A percentile compares a stretch with the other conserved stretches of the same genome.
phyloP scores from a whole-genome alignment of 1,140 invertebrate genomes.

The Eciton burchellii region DNA sequence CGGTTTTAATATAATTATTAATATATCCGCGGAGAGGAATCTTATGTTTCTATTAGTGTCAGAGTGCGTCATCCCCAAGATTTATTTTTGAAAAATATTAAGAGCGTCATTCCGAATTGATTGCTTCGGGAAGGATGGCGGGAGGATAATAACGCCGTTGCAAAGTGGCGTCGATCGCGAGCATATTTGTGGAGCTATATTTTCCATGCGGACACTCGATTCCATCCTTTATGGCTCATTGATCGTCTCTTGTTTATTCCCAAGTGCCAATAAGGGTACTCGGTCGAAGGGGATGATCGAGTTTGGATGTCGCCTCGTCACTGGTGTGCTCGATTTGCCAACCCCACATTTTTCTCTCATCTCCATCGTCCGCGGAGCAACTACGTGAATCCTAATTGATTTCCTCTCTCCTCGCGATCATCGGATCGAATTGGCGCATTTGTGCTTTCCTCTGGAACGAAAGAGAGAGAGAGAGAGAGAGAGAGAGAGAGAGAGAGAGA shows the following conservation, averaged over 20 bases:
- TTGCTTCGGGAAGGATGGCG: conserved; percentile 35
- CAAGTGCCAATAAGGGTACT: conserved; percentile 67
- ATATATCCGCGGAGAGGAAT: background rate
- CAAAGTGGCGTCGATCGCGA: conserved; percentile 65
- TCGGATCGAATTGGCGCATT: background rate
- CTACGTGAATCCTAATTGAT: conserved; percentile 23
- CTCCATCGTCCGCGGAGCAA: background rate
- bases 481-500: too few species aligned
- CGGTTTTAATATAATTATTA: too few species aligned
- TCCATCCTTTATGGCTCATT: conserved; percentile 65
- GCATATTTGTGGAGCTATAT: conserved; percentile 69
- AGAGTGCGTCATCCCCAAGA: background rate
- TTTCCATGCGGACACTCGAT: conserved; percentile 70
- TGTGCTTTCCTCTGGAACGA: too few species aligned
- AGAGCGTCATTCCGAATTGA: conserved; percentile 51
- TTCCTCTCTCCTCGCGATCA: background rate
- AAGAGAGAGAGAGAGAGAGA: too few species aligned
- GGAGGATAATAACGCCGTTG: conserved; percentile 46
- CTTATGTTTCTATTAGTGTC: conserved; percentile 16
- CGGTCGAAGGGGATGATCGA: conserved; percentile 32
- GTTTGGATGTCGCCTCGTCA: conserved; percentile 47
- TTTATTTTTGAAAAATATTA: conserved; percentile 36
- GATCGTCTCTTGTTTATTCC: conserved; percentile 74
- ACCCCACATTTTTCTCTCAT: background rate
- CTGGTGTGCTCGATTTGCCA: conserved; percentile 49